These are phyloP conservation scores for Microcebus murinus DNA, from an alignment of 2,113 vertebrate genomes.

Conservation along the genomic window DNA sequence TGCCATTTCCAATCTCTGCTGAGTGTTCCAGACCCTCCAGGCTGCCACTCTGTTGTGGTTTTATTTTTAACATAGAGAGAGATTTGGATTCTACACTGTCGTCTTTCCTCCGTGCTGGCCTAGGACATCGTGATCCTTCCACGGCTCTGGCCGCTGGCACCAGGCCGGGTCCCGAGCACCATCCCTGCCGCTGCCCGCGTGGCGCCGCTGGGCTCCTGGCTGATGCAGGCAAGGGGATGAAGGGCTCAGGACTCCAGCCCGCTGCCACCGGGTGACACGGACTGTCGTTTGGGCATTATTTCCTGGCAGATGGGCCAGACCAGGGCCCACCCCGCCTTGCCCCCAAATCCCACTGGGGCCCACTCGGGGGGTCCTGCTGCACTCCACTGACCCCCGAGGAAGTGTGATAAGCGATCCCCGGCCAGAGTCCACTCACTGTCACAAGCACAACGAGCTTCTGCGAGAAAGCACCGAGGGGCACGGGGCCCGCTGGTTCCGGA, in stretches of 20 bases:
- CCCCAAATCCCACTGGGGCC: slow-evolving; percentile 73
- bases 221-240: slow-evolving; percentile 48
- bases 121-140: slow-evolving; percentile 84
- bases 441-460: slow-evolving; percentile 89
- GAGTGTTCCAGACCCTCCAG: slow-evolving; percentile 77
- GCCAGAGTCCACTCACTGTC: slow-evolving; percentile 82
- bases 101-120: slow-evolving; percentile 86
- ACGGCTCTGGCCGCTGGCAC: slow-evolving; percentile 68
- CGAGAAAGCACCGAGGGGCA: slow-evolving; percentile 85
- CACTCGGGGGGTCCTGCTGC: slow-evolving; percentile 66
- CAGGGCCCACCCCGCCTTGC: slow-evolving; percentile 79
- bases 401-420: slow-evolving; percentile 70
- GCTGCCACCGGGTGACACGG: slow-evolving; percentile 79
- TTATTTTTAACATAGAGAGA: slow-evolving; percentile 84
- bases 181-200: not conserved
- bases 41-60: slow-evolving; percentile 74
- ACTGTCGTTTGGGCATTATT: slow-evolving; percentile 92
- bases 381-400: slow-evolving; percentile 76
- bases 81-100: slow-evolving; percentile 84
- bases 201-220: slow-evolving; percentile 52
- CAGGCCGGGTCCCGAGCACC: slow-evolving; percentile 54
- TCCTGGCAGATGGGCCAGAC: slow-evolving; percentile 83
- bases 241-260: slow-evolving; percentile 78
- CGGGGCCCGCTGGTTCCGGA: slow-evolving; percentile 63
- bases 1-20: slow-evolving; percentile 86